phyloP scores from a whole-genome alignment of 2,113 vertebrate genomes.

The Xyliphius kryptos region DNA sequence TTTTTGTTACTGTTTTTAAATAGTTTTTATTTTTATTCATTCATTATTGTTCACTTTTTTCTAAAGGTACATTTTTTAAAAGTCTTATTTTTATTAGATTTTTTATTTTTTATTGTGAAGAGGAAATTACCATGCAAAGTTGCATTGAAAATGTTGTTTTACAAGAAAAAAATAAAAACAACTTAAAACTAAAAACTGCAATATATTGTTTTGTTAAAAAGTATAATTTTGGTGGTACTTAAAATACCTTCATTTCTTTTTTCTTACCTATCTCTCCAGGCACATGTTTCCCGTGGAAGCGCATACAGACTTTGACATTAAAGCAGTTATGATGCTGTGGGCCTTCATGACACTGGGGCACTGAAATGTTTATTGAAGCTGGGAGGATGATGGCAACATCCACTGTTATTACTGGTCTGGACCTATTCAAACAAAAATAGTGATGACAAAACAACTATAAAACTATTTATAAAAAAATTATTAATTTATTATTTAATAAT shows the following conservation, averaged over 20 bases:
- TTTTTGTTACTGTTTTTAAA: too few species aligned
- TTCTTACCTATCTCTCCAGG: conserved; percentile 87
- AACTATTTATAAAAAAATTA: too few species aligned
- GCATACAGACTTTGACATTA: conserved; percentile 77
- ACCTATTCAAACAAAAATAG: conserved; percentile 55
- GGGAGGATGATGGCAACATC: conserved; percentile 83
- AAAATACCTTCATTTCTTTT: background rate
- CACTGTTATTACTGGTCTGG: conserved; percentile 85
- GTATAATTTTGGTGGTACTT: background rate
- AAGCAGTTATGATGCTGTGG: conserved; percentile 84
- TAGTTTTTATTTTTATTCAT: too few species aligned
- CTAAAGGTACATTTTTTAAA: too few species aligned
- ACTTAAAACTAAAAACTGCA: too few species aligned
- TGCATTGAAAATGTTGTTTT: too few species aligned
- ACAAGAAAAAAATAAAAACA: too few species aligned
- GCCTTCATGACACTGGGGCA: conserved; percentile 86
- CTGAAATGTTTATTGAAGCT: conserved; percentile 86
- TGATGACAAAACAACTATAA: background rate
- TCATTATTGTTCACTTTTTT: too few species aligned
- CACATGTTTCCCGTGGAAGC: conserved; percentile 77
- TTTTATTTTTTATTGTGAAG: too few species aligned
- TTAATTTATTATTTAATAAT: background rate
- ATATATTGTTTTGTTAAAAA: too few species aligned
- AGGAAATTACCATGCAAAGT: too few species aligned
- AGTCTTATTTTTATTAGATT: too few species aligned